Percentiles rank a stretch among this genome's conserved stretches.
phyloP scores from a whole-genome alignment of 1,140 invertebrate species.

The Drosophila setifemur region DNA sequence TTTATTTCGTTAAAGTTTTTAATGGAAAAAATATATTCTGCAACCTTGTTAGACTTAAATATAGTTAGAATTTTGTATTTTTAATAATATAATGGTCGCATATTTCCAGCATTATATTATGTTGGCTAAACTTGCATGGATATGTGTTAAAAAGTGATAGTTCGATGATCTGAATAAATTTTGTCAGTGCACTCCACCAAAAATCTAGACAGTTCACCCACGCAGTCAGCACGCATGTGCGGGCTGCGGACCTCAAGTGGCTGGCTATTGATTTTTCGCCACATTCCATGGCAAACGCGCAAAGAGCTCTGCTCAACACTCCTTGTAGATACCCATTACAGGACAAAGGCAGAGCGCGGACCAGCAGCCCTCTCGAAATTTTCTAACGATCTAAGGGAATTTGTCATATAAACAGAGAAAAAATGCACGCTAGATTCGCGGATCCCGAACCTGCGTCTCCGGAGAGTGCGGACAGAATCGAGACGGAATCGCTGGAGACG shows the following conservation, averaged over 20 bases:
- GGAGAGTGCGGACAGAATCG: constrained; percentile 56
- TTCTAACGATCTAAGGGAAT: neutral
- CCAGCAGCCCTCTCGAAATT: neutral
- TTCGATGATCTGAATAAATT: no score
- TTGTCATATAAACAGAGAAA: constrained; percentile 20
- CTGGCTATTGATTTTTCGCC: constrained; percentile 62
- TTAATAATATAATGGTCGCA: no score
- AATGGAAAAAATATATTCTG: no score
- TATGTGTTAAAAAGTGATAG: neutral
- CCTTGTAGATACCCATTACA: constrained; percentile 67
- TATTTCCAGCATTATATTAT: no score
- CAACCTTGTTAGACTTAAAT: no score
- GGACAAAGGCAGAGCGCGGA: constrained; percentile 39
- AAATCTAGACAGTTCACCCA: constrained; percentile 3
- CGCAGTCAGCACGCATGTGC: constrained; percentile 68
- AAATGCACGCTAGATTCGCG: constrained; percentile 80
- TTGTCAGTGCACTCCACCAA: neutral
- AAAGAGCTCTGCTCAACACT: constrained; percentile 40
- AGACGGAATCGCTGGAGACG: constrained; percentile 52
- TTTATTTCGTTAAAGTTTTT: no score
- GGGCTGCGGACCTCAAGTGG: constrained; percentile 15
- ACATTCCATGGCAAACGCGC: constrained; percentile 15
- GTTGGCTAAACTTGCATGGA: no score
- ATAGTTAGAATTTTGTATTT: no score
- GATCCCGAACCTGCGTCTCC: constrained; percentile 66